These are phyloP conservation scores for Drosophila quinaria DNA, from an alignment of 2,888 invertebrate species.

Conservation along the genomic window DNA sequence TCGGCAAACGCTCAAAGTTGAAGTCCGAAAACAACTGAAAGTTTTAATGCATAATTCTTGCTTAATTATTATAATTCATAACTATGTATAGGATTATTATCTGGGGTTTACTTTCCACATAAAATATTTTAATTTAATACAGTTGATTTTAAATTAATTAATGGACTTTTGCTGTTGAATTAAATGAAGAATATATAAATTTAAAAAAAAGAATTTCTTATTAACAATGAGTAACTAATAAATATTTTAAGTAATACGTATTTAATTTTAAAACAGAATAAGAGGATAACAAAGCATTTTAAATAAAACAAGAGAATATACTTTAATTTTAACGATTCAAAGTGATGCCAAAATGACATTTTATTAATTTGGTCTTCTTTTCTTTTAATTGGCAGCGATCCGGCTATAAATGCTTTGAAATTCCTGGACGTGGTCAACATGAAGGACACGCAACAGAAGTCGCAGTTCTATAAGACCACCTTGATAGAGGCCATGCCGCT, in stretches of 20 bases:
- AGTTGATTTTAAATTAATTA: neutral
- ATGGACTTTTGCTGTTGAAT: neutral
- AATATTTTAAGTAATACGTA: too few relatives aligned
- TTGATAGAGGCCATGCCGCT: constrained; percentile 94
- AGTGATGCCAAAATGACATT: constrained; percentile 2
- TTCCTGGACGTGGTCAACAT: constrained; percentile 96
- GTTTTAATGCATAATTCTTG: constrained; percentile 34
- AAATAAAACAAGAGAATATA: neutral
- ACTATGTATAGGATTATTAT: constrained; percentile 20
- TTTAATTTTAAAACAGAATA: too few relatives aligned
- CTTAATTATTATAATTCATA: constrained; percentile 13
- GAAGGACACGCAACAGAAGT: constrained; percentile 95
- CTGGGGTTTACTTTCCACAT: constrained; percentile 24
- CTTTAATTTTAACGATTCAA: neutral
- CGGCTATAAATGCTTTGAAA: constrained; percentile 96
- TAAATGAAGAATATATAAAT: neutral
- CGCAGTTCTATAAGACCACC: constrained; percentile 95
- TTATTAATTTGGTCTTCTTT: constrained; percentile 36
- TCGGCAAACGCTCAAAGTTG: constrained; percentile 17
- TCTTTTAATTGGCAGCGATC: constrained; percentile 88
- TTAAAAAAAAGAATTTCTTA: too few relatives aligned
- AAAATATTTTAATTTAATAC: neutral
- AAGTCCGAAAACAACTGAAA: constrained; percentile 12
- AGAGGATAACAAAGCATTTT: neutral
- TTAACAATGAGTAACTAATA: neutral